Evolutionary conservation across 1,140 invertebrate species (phyloP).

Genomic region (Drosophila neocordata): DNA sequence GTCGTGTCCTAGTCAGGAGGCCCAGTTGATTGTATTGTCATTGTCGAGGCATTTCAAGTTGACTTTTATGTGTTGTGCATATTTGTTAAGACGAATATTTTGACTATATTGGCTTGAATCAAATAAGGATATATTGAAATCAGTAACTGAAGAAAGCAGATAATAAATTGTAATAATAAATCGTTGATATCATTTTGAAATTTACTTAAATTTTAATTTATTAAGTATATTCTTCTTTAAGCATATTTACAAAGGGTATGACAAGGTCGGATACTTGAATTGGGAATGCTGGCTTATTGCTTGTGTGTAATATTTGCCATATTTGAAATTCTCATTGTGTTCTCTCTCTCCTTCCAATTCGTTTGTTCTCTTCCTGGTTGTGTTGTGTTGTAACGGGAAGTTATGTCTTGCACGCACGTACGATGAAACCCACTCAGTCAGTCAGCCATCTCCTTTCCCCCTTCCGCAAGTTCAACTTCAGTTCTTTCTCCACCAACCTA

Average conservation of each 20-base stretch:
- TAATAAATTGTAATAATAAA: too few species aligned
- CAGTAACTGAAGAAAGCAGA: too few species aligned
- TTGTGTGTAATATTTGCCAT: slow-evolving; percentile 53
- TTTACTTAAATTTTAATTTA: too few species aligned
- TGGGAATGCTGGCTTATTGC: slow-evolving; percentile 19
- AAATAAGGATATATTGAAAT: too few species aligned
- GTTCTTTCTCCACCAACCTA: slow-evolving; percentile 12
- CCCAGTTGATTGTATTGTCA: slow-evolving; percentile 68
- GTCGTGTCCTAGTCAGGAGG: slow-evolving; percentile 8
- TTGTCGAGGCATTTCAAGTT: slow-evolving; percentile 41
- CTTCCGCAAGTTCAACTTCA: slow-evolving; percentile 5
- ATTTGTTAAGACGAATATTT: slow-evolving; percentile 10
- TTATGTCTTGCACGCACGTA: slow-evolving; percentile 76
- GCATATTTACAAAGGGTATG: slow-evolving; percentile 7
- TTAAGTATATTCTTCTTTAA: too few species aligned
- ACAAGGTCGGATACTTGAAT: neutral
- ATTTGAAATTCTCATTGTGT: slow-evolving; percentile 72
- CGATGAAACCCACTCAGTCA: slow-evolving; percentile 43
- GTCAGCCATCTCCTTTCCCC: slow-evolving; percentile 20
- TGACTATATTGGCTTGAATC: too few species aligned
- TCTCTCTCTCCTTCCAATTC: slow-evolving; percentile 19
- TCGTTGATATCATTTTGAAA: too few species aligned
- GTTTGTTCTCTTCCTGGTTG: neutral
- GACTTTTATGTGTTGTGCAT: slow-evolving; percentile 15
- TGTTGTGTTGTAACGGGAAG: slow-evolving; percentile 57